phyloP scores from a whole-genome alignment of 2,113 vertebrate genomes.

The Hucho hucho region DNA sequence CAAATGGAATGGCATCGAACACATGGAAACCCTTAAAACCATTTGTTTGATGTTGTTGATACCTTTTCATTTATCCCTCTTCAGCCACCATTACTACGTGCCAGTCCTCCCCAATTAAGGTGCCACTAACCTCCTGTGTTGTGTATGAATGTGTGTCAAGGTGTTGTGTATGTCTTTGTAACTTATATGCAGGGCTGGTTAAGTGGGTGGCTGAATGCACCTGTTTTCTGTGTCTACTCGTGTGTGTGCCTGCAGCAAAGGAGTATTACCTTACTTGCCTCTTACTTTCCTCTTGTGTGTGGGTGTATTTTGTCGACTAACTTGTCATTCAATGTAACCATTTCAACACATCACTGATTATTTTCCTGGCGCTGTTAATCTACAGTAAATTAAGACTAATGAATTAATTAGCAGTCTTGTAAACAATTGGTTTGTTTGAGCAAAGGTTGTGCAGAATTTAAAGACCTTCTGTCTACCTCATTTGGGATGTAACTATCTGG shows the following conservation, averaged over 20 bases:
- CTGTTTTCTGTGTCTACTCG: not conserved
- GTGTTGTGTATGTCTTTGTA: not conserved
- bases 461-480: slow-evolving; percentile 80
- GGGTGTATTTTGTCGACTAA: not conserved
- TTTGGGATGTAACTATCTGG: slow-evolving; percentile 74
- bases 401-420: slow-evolving; percentile 76
- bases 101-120: no score
- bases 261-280: no score
- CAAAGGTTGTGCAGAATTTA: slow-evolving; percentile 75
- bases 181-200: not conserved
- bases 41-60: no score
- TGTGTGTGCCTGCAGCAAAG: not conserved
- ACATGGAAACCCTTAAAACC: no score
- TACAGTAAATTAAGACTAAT: slow-evolving; percentile 80
- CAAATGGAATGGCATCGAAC: no score
- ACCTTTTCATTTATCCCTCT: no score
- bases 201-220: no score
- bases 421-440: slow-evolving; percentile 79
- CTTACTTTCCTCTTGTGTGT: no score
- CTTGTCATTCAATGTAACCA: slow-evolving; percentile 15
- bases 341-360: slow-evolving; percentile 32
- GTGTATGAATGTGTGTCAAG: not conserved
- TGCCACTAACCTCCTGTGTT: no score
- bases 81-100: no score
- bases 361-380: slow-evolving; percentile 46